Percentiles rank a stretch among this genome's conserved stretches.
Conservation (phyloP, 2,888 invertebrate genomes). For the Parnassius mnemosyne region DNA sequence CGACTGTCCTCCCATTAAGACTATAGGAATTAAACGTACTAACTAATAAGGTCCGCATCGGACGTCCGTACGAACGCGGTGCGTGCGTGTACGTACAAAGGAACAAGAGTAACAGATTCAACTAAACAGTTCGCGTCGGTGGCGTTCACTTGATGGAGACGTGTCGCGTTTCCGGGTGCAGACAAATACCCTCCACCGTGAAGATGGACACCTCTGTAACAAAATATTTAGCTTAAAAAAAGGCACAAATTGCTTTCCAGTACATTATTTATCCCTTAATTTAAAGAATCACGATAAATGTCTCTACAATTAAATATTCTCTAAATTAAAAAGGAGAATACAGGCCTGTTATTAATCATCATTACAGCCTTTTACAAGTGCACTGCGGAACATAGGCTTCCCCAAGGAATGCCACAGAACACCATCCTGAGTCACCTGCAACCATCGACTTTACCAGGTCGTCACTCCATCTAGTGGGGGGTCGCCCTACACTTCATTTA, state of each 20-base stretch:
- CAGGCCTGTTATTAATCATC: too few relatives aligned
- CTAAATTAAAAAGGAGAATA: too few relatives aligned
- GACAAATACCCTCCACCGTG: constrained; percentile 94
- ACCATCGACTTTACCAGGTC: too few relatives aligned
- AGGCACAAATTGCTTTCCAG: not conserved
- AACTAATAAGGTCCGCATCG: constrained; percentile 41
- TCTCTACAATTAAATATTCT: too few relatives aligned
- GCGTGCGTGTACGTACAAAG: constrained; percentile 26
- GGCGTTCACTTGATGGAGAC: constrained; percentile 72
- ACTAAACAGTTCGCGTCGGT: constrained; percentile 40
- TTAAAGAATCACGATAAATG: too few relatives aligned
- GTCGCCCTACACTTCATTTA: too few relatives aligned
- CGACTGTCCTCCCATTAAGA: constrained; percentile 49
- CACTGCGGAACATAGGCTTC: too few relatives aligned
- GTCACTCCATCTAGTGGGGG: too few relatives aligned
- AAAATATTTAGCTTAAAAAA: constrained; percentile 33
- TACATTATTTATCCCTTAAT: too few relatives aligned
- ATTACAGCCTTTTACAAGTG: too few relatives aligned
- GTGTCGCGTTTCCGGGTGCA: constrained; percentile 89
- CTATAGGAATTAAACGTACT: constrained; percentile 68
- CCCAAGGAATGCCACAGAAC: too few relatives aligned
- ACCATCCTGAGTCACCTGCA: too few relatives aligned
- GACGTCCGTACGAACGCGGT: constrained; percentile 5
- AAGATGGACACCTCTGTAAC: constrained; percentile 96
- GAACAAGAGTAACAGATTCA: constrained; percentile 44